Conservation (phyloP, 2,797 vertebrate genomes). For the Rhodeus uyekii region DNA sequence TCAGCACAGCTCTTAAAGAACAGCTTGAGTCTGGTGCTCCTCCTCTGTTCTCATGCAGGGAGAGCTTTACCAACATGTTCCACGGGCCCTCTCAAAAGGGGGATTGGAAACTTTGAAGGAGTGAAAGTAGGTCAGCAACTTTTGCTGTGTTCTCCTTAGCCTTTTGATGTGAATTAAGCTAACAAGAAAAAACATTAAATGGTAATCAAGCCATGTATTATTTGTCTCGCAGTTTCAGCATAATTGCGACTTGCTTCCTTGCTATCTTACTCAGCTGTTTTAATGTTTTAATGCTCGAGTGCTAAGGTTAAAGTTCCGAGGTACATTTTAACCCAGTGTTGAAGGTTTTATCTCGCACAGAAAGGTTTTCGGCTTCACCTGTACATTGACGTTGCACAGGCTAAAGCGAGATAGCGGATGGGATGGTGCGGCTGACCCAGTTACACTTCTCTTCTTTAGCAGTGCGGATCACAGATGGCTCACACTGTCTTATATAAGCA, state of each 20-base stretch:
- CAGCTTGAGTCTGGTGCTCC: constrained; percentile 33
- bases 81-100: constrained; percentile 52
- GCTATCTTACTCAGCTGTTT: constrained; percentile 30
- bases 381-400: constrained; percentile 19
- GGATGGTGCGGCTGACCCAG: constrained; percentile 48
- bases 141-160: constrained; percentile 44
- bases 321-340: background rate
- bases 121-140: constrained; percentile 73
- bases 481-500: constrained; percentile 43
- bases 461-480: constrained; percentile 41
- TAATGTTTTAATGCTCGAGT: constrained; percentile 7
- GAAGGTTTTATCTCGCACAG: background rate
- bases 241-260: background rate
- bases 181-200: constrained; percentile 40
- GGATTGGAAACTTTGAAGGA: constrained; percentile 69
- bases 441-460: constrained; percentile 50
- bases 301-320: background rate
- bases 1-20: constrained; percentile 31
- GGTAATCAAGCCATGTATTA: constrained; percentile 42
- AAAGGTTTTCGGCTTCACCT: constrained; percentile 38
- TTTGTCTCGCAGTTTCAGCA: constrained; percentile 13
- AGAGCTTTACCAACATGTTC: constrained; percentile 33
- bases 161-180: constrained; percentile 42
- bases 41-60: constrained; percentile 19
- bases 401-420: constrained; percentile 35